Conservation (phyloP, 2,888 invertebrate genomes). For the Acanthopleura granulata region DNA sequence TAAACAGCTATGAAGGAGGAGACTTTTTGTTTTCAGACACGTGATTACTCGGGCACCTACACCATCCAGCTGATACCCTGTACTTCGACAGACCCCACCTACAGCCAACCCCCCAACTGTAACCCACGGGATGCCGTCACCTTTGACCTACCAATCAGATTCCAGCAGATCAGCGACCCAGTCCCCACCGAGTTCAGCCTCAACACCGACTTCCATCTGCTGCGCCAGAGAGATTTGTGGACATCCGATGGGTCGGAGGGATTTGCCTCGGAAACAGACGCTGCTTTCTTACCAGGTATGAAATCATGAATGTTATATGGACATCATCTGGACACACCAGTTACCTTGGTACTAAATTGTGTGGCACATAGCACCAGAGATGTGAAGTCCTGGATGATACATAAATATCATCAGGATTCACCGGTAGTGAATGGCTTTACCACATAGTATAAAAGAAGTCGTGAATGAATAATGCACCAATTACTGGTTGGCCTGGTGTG, state of each 20-base stretch:
- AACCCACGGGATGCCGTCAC: slow-evolving; percentile 59
- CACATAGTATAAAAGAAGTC: too few relatives aligned
- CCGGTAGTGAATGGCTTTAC: too few relatives aligned
- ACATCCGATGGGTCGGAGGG: slow-evolving; percentile 52
- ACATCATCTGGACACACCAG: too few relatives aligned
- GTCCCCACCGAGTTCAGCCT: slow-evolving; percentile 66
- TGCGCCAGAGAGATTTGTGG: slow-evolving; percentile 62
- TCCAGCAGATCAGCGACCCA: slow-evolving; percentile 69
- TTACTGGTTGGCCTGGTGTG: too few relatives aligned
- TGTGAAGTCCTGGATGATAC: too few relatives aligned
- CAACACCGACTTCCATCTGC: slow-evolving; percentile 64
- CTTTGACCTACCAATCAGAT: slow-evolving; percentile 67
- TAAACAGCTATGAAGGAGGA: too few relatives aligned
- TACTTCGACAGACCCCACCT: slow-evolving; percentile 53
- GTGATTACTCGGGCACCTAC: slow-evolving; percentile 68
- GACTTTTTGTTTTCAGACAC: slow-evolving; percentile 48
- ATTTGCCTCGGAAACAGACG: slow-evolving; percentile 51
- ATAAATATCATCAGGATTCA: too few relatives aligned
- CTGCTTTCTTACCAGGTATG: slow-evolving; percentile 63
- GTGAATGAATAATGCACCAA: too few relatives aligned
- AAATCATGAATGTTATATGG: neutral
- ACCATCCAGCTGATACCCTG: slow-evolving; percentile 66
- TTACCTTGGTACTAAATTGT: too few relatives aligned
- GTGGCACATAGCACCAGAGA: too few relatives aligned
- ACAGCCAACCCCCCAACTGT: slow-evolving; percentile 55